Conservation (phyloP, 2,888 invertebrate species). For the Tupiocoris notatus region DNA sequence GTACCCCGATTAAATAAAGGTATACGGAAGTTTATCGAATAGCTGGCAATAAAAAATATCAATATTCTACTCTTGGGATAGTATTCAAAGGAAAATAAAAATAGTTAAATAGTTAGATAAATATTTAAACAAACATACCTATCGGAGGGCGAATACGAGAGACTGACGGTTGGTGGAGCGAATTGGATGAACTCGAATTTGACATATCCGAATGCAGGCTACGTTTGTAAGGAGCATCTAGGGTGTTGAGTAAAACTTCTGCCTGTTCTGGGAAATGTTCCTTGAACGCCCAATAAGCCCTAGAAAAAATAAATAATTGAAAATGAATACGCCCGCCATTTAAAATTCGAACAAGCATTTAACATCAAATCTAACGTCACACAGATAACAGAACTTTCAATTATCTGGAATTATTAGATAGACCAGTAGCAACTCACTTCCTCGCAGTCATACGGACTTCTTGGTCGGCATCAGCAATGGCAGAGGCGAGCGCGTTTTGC, state of each 20-base stretch:
- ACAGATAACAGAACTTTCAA: no score
- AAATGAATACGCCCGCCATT: no score
- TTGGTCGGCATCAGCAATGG: conserved; percentile 90
- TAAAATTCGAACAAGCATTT: no score
- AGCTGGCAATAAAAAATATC: background rate
- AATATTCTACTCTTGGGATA: background rate
- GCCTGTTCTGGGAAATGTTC: conserved; percentile 89
- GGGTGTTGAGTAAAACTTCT: conserved; percentile 73
- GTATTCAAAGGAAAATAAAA: background rate
- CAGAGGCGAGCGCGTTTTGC: conserved; percentile 79
- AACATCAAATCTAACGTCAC: no score
- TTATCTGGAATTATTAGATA: no score
- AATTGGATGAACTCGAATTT: conserved; percentile 51
- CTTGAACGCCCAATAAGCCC: conserved; percentile 87
- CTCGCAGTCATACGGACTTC: conserved; percentile 80
- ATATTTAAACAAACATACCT: no score
- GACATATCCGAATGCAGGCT: conserved; percentile 61
- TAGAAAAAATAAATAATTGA: no score
- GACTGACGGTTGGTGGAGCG: conserved; percentile 48
- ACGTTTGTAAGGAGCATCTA: conserved; percentile 76
- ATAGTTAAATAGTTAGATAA: no score
- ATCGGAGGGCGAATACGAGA: conserved; percentile 52
- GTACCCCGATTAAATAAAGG: no score
- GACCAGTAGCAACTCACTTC: conserved; percentile 64
- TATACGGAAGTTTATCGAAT: no score